Evolutionary conservation across 53 echinoderm and acorn worm species (phyloP).

Genomic region (Glandiceps talaboti): DNA sequence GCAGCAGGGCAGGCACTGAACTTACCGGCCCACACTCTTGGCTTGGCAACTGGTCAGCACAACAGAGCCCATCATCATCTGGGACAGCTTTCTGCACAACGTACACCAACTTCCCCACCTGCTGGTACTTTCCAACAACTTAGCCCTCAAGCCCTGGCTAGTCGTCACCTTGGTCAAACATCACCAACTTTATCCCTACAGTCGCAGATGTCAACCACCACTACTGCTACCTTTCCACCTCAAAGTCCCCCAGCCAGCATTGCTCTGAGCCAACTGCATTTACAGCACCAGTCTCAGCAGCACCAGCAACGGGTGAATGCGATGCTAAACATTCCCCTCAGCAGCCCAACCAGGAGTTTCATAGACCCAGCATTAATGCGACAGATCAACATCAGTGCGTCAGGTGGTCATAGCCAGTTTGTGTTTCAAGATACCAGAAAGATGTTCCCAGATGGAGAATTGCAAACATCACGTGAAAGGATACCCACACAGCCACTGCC

Average conservation of each 20-base stretch:
- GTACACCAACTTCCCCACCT: slow-evolving; percentile 7
- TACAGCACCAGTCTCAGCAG: slow-evolving; percentile 17
- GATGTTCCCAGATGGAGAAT: slow-evolving; percentile 21
- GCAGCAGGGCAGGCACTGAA: slow-evolving; percentile 2
- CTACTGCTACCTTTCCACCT: not conserved
- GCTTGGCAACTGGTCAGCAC: slow-evolving; percentile 2
- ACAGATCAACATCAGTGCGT: slow-evolving; percentile 22
- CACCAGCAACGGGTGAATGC: not conserved
- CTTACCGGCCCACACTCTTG: not conserved
- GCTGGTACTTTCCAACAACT: slow-evolving; percentile 19
- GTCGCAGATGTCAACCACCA: slow-evolving; percentile 24
- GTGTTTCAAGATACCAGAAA: slow-evolving; percentile 32
- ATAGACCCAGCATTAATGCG: slow-evolving; percentile 25
- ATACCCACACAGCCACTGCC: slow-evolving; percentile 34
- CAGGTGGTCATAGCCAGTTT: slow-evolving; percentile 28
- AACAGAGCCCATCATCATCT: not conserved
- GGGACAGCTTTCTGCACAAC: slow-evolving; percentile 18
- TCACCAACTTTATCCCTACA: slow-evolving; percentile 14
- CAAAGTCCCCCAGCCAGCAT: not conserved
- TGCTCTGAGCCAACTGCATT: slow-evolving; percentile 11
- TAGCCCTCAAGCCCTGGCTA: slow-evolving; percentile 13
- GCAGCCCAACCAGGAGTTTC: slow-evolving; percentile 5
- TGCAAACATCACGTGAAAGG: slow-evolving; percentile 36
- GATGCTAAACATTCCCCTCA: slow-evolving; percentile 22
- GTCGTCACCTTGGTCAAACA: slow-evolving; percentile 14